Base-by-base conservation (phyloP, 2,888 invertebrate genomes). In the Ichneumoninae sp. region DNA sequence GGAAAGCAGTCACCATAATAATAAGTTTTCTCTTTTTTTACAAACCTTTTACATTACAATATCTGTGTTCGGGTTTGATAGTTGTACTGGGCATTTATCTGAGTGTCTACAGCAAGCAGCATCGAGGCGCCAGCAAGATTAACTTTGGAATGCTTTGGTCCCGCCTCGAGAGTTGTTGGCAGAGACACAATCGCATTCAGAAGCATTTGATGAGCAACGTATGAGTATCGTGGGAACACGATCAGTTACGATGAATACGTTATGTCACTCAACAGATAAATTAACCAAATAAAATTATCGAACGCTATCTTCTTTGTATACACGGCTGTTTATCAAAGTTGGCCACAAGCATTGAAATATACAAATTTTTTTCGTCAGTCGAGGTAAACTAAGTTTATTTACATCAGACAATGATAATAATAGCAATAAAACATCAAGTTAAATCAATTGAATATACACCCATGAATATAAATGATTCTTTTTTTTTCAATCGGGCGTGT, bases 21-120 rank as follows among this genome's bases (percentile, higher is more conserved):
- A 95, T 99, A 87, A 99, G 99, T 0, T 99, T 99, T 94, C 88
- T 99, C 76, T 96, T 99, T 90, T 99, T 99, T 93, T 96, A 97
- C 93, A 99, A 99, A 94, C 98, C 99, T 3, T 98, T 98, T 91
- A 97, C 97, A 30, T 95, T 97, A 89, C 98, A 98, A 97, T 99
- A 96, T 93, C 93, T 97, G 0, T 99, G 98, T 97, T 97, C 98
- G 0, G 99, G 98, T 0, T 92, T 97, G 88, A 94, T 99, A 76
- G 98, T 99, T 0, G 95, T 98, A 0, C 87, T 98, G 44, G 99
- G 99, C 6, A 98, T 99, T 91, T 99, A 98, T 94, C 94, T 99
- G n/a, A 99, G 98, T 94, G 95, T 99, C 72, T 97, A 97, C 93
- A 97, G 97, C 93, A 99, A 98, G 93, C 87, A 98, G 93, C 87